Conservation (phyloP, 2,888 invertebrate genomes). For the Metallyticus violacea region DNA sequence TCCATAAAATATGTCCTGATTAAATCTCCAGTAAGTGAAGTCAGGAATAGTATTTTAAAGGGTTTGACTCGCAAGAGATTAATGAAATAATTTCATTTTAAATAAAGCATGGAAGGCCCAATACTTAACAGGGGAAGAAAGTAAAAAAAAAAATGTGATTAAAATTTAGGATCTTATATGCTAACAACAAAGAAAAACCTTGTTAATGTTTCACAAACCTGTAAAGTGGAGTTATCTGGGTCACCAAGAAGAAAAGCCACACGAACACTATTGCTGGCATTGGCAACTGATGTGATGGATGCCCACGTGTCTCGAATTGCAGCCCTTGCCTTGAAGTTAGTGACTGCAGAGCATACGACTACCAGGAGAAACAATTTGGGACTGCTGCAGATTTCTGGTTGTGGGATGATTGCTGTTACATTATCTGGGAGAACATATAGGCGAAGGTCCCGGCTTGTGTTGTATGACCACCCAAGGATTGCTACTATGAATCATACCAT, state of each 20-base stretch:
- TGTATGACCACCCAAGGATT: conserved; percentile 66
- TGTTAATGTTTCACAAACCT: conserved; percentile 41
- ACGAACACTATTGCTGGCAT: conserved; percentile 36
- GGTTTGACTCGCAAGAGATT: too few species aligned
- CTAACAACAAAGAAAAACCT: neutral
- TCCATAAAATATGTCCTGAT: too few species aligned
- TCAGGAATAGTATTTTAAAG: too few species aligned
- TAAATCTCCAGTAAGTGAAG: too few species aligned
- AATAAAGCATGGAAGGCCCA: too few species aligned
- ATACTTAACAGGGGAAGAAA: too few species aligned
- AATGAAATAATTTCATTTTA: too few species aligned
- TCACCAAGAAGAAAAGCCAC: conserved; percentile 61
- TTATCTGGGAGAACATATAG: conserved; percentile 70
- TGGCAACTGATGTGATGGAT: conserved; percentile 42
- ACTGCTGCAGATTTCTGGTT: conserved; percentile 38
- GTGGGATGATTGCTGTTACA: conserved; percentile 59
- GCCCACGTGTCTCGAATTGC: conserved; percentile 74
- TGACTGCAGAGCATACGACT: conserved; percentile 71
- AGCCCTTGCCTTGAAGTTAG: conserved; percentile 61
- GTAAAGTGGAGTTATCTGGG: conserved; percentile 55
- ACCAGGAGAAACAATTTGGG: conserved; percentile 61
- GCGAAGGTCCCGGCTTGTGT: conserved; percentile 68
- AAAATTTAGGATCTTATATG: too few species aligned
- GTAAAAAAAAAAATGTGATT: too few species aligned
- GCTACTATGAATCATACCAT: conserved; percentile 1